Base-by-base conservation (phyloP, 2,888 invertebrate genomes). In the Heliconius ismenius region DNA sequence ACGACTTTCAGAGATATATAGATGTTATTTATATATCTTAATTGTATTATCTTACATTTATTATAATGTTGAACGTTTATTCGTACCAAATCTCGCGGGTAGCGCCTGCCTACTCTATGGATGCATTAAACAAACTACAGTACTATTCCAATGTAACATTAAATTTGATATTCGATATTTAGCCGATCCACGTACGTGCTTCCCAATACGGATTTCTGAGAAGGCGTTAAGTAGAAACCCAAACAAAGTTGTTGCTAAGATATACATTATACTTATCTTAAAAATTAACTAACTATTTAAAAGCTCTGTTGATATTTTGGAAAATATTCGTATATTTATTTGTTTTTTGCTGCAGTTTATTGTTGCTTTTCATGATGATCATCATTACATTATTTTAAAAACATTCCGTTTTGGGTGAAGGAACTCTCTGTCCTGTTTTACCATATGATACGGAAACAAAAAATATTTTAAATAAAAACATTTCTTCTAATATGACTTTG, bases 131-230 rank as follows among this genome's bases (percentile, higher is more conserved):
- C 68, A 32, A 18, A 68, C 26, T 39, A 43, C 28, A 65, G 54
- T 74, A 86, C 89, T 89, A 88, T 89, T 87, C 85, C 86, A 86
- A 87, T 87, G 88, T 88, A 87, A 76, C 86, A 87, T 89, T 88
- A 84, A 88, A 28, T 28, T 28, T 32, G 32, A 88, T 86, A 84
- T 81, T 85, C 82, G 86, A 90, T 87, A 90, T 91, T 91, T 91
- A 88, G 88, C 90, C 88, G 90, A 92, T 91, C 88, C 87, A 85
- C 89, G 93, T 91, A 92, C 93, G 93, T 93, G 93, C 91, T 86
- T 93, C 91, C 92, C 89, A 84, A 90, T 91, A 90, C 88, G 89
- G 91, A 83, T 89, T 93, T 93, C 93, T 91, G 78, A 84, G 93
- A 92, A 93, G 87, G 85, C 87, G 86, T 88, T 87, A 87, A 83